A percentile compares a stretch with the other conserved stretches of the same genome.
phyloP scores from a whole-genome alignment of 2,113 vertebrate genomes.

The Scytalopus superciliaris region DNA sequence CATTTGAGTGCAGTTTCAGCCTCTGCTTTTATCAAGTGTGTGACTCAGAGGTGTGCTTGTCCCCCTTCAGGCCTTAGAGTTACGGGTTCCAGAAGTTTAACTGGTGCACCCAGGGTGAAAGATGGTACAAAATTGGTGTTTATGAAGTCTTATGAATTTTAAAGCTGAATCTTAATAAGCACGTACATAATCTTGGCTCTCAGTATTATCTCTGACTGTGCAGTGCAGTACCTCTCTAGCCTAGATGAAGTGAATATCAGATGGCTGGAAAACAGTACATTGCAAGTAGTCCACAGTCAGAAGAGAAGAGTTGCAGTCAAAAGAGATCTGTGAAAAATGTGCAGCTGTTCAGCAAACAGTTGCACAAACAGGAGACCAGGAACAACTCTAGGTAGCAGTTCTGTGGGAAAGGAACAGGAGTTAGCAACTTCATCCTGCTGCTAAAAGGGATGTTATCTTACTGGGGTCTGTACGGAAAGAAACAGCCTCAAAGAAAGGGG shows the following conservation, averaged over 20 bases:
- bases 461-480: background rate
- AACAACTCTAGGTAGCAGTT: background rate
- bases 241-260: background rate
- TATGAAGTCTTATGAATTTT: background rate
- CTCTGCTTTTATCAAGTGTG: background rate
- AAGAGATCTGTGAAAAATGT: background rate
- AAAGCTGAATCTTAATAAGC: background rate
- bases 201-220: background rate
- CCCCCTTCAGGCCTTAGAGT: background rate
- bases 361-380: background rate
- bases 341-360: background rate
- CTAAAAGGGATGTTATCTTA: background rate
- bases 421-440: background rate
- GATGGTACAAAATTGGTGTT: background rate
- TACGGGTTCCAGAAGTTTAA: background rate
- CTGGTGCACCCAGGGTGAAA: background rate
- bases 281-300: background rate
- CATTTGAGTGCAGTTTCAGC: background rate
- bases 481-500: background rate
- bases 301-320: background rate
- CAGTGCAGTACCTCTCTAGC: background rate
- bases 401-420: background rate
- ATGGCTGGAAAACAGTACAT: background rate
- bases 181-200: background rate
- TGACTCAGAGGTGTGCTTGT: background rate